Evolutionary conservation across 2,888 invertebrate species (phyloP), one percentile per base, ranked within the genome.

Genomic region (Vesta saturnalis): DNA sequence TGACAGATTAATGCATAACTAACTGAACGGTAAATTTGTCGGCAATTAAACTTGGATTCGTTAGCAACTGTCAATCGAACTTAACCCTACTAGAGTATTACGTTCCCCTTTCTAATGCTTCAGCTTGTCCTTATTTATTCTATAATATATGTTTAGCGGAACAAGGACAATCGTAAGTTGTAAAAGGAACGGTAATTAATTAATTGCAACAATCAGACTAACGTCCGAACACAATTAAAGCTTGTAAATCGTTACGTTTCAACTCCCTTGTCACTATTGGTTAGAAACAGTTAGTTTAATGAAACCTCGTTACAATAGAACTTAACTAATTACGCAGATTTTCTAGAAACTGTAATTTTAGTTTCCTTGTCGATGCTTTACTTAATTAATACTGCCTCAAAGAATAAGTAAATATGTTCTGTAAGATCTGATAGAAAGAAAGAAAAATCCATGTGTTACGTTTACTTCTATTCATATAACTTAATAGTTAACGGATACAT

Each of bases 11-110:
- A 76, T 74, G 68, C 68, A 75, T 73, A 73, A 71, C 73, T 64
- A 71, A 67, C 72, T 73, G 73, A 75, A 74, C 67, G 74, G 70
- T 71, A 66, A 74, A 75, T 77, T 76, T 75, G 73, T 72, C 75
- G 77, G 70, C 75, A 77, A 76, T 77, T 77, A 75, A 74, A 73
- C 72, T 62, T 58, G 69, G 72, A 76, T 75, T 76, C 73, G 72
- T 72, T 76, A 72, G 64, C 69, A 69, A 72, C 72, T 74, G 75
- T 74, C 75, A 74, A 75, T 75, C 69, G 73, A 71, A 69, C 64
- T 61, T 54, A 72, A 67, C 66, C 58, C 64, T 21, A 59, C 64
- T 65, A 60, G 65, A 66, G 64, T 67, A 69, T 69, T 67, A 67
- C 56, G 54, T 60, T 57, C 62, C 49, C 65, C 56, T 21, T 60